Base-by-base conservation (phyloP, 2,113 vertebrate genomes). In the Syngnathoides biaculeatus region DNA sequence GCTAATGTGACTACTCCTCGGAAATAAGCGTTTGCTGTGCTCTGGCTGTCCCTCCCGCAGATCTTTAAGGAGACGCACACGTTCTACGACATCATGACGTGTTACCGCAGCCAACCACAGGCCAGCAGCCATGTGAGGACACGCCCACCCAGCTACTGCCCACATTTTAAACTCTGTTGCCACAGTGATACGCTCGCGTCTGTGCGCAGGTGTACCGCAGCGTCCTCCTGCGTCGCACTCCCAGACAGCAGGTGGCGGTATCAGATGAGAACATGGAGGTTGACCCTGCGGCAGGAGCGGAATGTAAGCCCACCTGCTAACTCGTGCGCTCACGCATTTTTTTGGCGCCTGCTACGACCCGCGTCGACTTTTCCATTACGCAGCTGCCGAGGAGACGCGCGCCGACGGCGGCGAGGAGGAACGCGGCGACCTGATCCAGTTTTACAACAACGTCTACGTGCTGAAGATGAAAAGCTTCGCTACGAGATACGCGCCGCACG, bases 51-150 rank as follows among this genome's bases (percentile, higher is more conserved):
- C 45, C 0, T 7, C 20, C 35, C 9, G 17, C 60, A 99, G 97
- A 94, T 98, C 79, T 93, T 94, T 78, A 98, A 97, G 90, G 95
- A 98, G 79, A 93, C 95, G 76, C 93, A 93, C 90, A 93, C 93
- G 65, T 99, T 99, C 86, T 95, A 98, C 76, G 96, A 99, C 89
- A 99, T 99, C 86, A 98, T 99, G 95, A 98, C 95, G 88, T 97
- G 95, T 86, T 99, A 99, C 57, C 94, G 97, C 79, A 96, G 95
- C 79, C 97, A 99, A 71, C 97, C 97, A 5, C 97, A 99, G 84
- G 97, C 97, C 79, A 93, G 91, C 82, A 99, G 97, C 88, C 94
- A 96, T 0, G 97, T 99, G 80, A 95, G 97, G 10, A 64, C 53
- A 27, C 69, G 45, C 50, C 58, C 24, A 38, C 19, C 42, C 8